phyloP scores from a whole-genome alignment of 2,113 vertebrate genomes.

The Crotalus helleri region DNA sequence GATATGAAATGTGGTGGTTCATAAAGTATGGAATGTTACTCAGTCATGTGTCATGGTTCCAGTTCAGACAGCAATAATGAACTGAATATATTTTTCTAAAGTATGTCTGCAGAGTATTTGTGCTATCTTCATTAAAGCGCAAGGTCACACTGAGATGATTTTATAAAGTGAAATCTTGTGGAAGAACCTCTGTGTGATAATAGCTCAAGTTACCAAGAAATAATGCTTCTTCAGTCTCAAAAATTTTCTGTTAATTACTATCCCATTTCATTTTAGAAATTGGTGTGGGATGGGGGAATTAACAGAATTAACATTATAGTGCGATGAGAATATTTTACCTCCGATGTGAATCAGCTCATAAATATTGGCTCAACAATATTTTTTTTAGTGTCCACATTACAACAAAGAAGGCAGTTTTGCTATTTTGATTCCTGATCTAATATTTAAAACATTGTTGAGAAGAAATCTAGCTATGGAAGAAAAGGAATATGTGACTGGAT shows the following conservation, averaged over 20 bases:
- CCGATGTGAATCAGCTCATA: background rate
- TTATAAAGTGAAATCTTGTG: background rate
- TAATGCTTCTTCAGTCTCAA: background rate
- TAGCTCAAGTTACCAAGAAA: background rate
- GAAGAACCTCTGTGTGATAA: background rate
- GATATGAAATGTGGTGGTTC: background rate
- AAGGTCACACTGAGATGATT: background rate
- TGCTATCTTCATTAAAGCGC: background rate
- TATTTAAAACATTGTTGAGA: background rate
- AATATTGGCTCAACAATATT: background rate
- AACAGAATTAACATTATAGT: background rate
- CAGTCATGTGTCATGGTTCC: background rate
- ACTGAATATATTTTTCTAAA: background rate
- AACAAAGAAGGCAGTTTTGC: background rate
- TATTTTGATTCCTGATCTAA: background rate
- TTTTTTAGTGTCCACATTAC: background rate
- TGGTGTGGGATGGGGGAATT: too few species aligned
- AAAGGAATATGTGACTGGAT: background rate
- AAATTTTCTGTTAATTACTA: background rate
- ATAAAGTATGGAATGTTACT: background rate
- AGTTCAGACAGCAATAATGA: background rate
- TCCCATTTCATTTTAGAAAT: background rate
- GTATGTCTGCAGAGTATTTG: background rate
- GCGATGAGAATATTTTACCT: background rate
- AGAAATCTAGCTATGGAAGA: background rate